Percentiles rank a stretch among this genome's conserved stretches.
phyloP scores from a whole-genome alignment of 1,140 invertebrate species.

The Xylocopa sonorina region DNA sequence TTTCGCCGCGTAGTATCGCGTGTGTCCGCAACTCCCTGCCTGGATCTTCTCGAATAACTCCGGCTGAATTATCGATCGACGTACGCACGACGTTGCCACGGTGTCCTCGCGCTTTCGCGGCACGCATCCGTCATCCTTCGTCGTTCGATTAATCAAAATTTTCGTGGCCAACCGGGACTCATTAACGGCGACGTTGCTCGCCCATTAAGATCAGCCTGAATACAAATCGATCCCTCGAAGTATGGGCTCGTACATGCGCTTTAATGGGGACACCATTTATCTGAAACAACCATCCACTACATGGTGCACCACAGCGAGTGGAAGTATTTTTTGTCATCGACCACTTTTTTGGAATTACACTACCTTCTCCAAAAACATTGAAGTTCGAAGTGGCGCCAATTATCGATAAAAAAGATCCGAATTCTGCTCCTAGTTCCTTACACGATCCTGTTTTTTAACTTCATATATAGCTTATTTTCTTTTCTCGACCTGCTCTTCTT shows the following conservation, averaged over 20 bases:
- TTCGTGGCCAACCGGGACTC: neutral
- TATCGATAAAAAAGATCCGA: too few species aligned
- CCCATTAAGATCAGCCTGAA: neutral
- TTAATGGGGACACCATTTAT: slow-evolving; percentile 14
- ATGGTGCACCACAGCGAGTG: neutral
- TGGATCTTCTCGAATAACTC: neutral
- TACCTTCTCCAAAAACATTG: neutral
- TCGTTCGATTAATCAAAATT: slow-evolving; percentile 20
- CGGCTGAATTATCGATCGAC: neutral
- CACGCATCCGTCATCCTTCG: neutral
- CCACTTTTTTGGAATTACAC: neutral
- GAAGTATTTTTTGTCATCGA: too few species aligned
- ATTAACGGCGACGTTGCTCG: neutral
- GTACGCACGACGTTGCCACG: neutral
- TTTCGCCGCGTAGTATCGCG: too few species aligned
- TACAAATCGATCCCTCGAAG: slow-evolving; percentile 11
- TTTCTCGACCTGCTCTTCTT: too few species aligned
- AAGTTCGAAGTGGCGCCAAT: neutral
- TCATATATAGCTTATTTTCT: too few species aligned
- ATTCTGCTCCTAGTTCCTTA: too few species aligned
- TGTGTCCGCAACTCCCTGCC: too few species aligned
- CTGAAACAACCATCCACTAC: neutral
- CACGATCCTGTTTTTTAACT: too few species aligned
- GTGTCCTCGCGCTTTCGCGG: neutral
- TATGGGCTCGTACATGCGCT: neutral